Evolutionary conservation across 2,797 vertebrate species (phyloP).

Genomic region (Dipus sagitta): DNA sequence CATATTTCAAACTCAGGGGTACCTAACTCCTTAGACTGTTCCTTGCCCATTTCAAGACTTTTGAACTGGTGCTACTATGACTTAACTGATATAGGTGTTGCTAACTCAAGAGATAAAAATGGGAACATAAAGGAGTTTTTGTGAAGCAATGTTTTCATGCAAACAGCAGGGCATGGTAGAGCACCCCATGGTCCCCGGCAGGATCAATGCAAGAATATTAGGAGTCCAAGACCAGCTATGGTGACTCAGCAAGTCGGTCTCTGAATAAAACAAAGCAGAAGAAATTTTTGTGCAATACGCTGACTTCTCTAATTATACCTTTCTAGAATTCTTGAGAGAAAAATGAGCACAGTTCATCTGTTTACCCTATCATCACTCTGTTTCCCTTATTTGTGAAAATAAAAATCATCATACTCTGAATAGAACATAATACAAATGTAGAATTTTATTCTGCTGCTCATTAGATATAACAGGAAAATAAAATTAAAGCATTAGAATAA

Average conservation of each 20-base stretch:
- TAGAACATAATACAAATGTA: not conserved
- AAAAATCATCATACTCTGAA: not conserved
- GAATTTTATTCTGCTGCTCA: slow-evolving; percentile 28
- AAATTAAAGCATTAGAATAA: not conserved
- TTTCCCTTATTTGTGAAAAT: slow-evolving; percentile 8
- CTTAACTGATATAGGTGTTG: not conserved
- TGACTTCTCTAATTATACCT: not conserved
- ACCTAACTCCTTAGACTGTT: not conserved
- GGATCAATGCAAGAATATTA: not conserved
- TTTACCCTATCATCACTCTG: not conserved
- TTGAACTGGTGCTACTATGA: not conserved
- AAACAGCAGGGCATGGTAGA: not conserved
- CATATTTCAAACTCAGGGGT: not conserved
- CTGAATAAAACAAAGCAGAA: not conserved
- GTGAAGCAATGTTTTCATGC: not conserved
- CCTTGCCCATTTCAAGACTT: not conserved
- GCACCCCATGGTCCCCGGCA: not conserved
- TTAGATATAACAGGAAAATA: not conserved
- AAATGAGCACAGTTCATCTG: not conserved
- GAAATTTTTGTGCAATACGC: not conserved
- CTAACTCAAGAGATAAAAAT: not conserved
- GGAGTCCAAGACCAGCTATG: not conserved
- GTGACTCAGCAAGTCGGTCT: not conserved
- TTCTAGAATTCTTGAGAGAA: slow-evolving; percentile 19
- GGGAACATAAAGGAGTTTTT: too few relatives aligned